phyloP scores from a whole-genome alignment of 2,797 vertebrate genomes.

The Tauraco hartlaubi region DNA sequence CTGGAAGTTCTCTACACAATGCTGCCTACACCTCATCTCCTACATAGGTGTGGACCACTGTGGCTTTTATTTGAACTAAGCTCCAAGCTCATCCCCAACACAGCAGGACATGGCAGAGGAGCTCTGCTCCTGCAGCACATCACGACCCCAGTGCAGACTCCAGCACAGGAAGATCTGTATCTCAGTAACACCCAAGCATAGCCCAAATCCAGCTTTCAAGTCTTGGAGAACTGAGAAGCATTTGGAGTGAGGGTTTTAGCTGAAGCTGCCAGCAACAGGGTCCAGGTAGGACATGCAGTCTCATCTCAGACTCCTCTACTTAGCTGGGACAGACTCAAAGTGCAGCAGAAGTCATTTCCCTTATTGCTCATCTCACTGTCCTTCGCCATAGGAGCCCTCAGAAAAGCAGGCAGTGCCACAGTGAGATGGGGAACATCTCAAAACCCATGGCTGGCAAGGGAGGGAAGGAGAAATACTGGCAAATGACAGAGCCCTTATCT shows the following conservation, averaged over 20 bases:
- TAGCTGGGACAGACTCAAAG: slow-evolving; percentile 39
- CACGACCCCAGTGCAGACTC: accelerated
- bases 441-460: slow-evolving; percentile 69
- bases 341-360: slow-evolving; percentile 30
- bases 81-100: neutral
- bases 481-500: slow-evolving; percentile 85
- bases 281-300: neutral
- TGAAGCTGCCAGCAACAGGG: neutral
- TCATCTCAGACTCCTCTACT: neutral
- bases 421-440: slow-evolving; percentile 68
- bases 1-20: accelerated
- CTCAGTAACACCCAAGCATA: neutral
- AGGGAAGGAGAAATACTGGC: slow-evolving; percentile 63
- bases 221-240: no score
- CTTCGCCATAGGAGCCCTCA: slow-evolving; percentile 27
- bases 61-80: neutral
- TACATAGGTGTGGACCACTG: accelerated
- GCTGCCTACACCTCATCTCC: neutral
- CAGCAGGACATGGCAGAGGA: neutral
- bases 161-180: accelerated
- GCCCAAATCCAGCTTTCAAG: neutral
- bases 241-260: neutral
- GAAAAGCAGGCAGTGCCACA: slow-evolving; percentile 62
- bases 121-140: neutral
- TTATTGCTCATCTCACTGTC: neutral